Percentiles rank a stretch among this genome's conserved stretches.
Conservation (phyloP, 2,888 invertebrate genomes). For the Lepidonotus clava region DNA sequence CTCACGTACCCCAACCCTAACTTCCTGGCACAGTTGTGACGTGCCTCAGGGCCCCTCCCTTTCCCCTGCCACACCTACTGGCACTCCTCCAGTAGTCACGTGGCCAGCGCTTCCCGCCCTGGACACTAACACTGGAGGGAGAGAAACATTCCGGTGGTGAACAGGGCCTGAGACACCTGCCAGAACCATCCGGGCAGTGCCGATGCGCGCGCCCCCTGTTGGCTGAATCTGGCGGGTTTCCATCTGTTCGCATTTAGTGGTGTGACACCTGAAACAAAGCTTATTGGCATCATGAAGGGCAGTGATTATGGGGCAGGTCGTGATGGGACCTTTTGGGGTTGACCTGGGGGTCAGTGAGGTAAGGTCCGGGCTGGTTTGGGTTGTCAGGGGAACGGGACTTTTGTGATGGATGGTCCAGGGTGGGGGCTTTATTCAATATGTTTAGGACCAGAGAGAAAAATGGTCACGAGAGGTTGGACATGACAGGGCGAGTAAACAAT, state of each 20-base stretch:
- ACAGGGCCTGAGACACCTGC: background rate
- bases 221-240: background rate
- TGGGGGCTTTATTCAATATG: background rate
- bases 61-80: too few relatives aligned
- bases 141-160: background rate
- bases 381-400: background rate
- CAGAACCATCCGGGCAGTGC: conserved; percentile 10
- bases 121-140: too few relatives aligned
- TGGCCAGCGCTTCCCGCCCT: conserved; percentile 5
- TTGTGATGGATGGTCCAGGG: background rate
- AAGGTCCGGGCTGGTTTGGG: background rate
- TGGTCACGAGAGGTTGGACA: too few relatives aligned
- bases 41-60: too few relatives aligned
- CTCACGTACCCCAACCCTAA: too few relatives aligned
- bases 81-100: conserved; percentile 1
- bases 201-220: background rate
- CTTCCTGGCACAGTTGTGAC: too few relatives aligned
- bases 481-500: too few relatives aligned
- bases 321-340: background rate
- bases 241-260: background rate
- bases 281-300: background rate
- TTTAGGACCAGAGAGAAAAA: too few relatives aligned
- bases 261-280: conserved; percentile 19
- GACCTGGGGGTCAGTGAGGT: background rate
- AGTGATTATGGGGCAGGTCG: background rate